Percentiles rank a stretch among this genome's conserved stretches.
phyloP scores from a whole-genome alignment of 2,797 vertebrate species.

The Cyprinodon diabolis region DNA sequence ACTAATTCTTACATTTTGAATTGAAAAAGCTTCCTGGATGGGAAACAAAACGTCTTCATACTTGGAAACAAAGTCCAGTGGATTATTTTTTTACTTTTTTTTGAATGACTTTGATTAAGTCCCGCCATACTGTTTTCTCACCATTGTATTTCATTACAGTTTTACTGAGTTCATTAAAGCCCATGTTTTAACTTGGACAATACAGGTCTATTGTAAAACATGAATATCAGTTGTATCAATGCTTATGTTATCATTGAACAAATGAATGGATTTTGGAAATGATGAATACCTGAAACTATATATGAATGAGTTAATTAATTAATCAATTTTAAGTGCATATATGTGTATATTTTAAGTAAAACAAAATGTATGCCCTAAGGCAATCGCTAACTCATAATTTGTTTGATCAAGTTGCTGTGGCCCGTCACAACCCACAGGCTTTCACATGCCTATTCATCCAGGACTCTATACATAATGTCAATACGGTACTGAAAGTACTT shows the following conservation, averaged over 20 bases:
- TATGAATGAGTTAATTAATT: background rate
- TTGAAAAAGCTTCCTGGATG: too few relatives aligned
- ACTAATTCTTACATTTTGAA: too few relatives aligned
- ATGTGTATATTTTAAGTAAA: background rate
- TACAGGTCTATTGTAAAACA: constrained; percentile 44
- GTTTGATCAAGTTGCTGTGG: too few relatives aligned
- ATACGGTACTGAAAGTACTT: too few relatives aligned
- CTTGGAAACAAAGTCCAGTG: too few relatives aligned
- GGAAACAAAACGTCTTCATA: too few relatives aligned
- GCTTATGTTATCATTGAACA: background rate
- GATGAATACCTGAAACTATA: too few relatives aligned
- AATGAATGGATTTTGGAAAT: background rate
- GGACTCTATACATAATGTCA: too few relatives aligned
- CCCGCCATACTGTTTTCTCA: constrained; percentile 81
- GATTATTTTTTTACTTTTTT: too few relatives aligned
- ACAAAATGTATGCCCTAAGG: background rate
- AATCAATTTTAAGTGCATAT: background rate
- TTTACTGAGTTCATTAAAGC: constrained; percentile 85
- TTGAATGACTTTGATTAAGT: constrained; percentile 85
- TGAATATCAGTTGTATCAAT: background rate
- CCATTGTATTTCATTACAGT: constrained; percentile 82
- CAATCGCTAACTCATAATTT: too few relatives aligned
- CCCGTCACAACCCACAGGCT: too few relatives aligned
- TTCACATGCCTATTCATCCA: too few relatives aligned
- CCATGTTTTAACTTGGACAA: constrained; percentile 78